phyloP scores from a whole-genome alignment of 2,888 invertebrate species.

The Rotaria socialis region DNA sequence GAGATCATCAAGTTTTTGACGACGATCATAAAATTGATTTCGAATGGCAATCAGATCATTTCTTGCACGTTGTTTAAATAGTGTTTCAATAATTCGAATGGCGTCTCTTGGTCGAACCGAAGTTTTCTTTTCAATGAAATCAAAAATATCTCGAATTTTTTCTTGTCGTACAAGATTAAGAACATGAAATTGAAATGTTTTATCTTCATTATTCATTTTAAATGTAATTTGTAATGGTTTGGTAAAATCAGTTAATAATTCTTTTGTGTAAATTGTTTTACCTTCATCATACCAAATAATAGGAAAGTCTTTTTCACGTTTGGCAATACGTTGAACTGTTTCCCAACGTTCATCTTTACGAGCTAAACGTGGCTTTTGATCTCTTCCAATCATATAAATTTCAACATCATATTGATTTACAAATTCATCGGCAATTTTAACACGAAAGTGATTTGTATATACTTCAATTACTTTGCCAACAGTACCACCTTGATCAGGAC shows the following conservation, averaged over 20 bases:
- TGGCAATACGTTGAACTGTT: slow-evolving; percentile 21
- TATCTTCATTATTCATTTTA: background rate
- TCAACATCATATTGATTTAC: slow-evolving; percentile 22
- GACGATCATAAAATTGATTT: slow-evolving; percentile 33
- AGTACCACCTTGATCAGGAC: background rate
- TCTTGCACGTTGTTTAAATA: slow-evolving; percentile 29
- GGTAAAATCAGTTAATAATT: background rate
- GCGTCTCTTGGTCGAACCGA: background rate
- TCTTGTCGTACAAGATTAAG: slow-evolving; percentile 28
- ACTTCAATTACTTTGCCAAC: background rate
- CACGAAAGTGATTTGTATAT: slow-evolving; percentile 17
- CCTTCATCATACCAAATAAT: slow-evolving; percentile 34
- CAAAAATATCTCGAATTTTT: slow-evolving; percentile 21
- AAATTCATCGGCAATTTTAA: background rate
- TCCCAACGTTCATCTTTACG: slow-evolving; percentile 35
- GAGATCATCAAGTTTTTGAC: slow-evolving; percentile 3
- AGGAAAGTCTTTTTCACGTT: slow-evolving; percentile 25
- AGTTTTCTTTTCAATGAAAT: slow-evolving; percentile 26
- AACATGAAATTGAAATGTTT: slow-evolving; percentile 12
- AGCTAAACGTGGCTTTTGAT: background rate
- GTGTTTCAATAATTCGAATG: background rate
- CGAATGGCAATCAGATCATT: background rate
- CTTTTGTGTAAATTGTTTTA: slow-evolving; percentile 23
- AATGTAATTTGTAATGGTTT: slow-evolving; percentile 36
- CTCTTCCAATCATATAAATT: slow-evolving; percentile 8